These are phyloP conservation scores for Monomorium pharaonis DNA, from an alignment of 1,140 invertebrate genomes.

Conservation along the genomic window DNA sequence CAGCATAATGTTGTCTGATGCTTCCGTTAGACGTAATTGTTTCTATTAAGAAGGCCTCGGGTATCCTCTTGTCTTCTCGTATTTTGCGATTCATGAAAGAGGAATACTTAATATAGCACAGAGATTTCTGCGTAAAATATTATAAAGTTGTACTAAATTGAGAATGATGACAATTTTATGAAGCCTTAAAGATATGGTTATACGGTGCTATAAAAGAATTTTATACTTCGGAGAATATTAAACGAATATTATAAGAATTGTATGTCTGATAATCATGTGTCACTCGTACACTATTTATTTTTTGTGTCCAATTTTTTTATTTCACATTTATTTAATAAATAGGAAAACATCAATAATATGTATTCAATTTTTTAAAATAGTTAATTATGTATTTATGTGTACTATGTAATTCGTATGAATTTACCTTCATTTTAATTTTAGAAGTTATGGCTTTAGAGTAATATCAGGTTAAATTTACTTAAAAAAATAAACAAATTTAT, in stretches of 20 bases:
- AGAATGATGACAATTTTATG: constrained; percentile 12
- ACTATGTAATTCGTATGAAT: not conserved
- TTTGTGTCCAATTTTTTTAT: too few relatives aligned
- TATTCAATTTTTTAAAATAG: not conserved
- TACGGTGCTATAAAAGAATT: not conserved
- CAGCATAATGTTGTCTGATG: constrained; percentile 63
- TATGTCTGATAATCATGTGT: not conserved
- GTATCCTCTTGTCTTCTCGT: not conserved
- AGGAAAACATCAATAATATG: not conserved
- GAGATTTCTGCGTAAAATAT: constrained; percentile 7
- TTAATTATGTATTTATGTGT: not conserved
- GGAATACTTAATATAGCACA: not conserved
- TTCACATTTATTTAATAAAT: not conserved
- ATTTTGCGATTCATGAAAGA: not conserved
- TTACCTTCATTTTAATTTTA: not conserved
- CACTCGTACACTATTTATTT: too few relatives aligned
- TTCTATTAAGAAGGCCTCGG: constrained; percentile 47
- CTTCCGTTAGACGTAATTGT: constrained; percentile 54
- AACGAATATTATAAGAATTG: not conserved
- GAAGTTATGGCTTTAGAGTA: not conserved
- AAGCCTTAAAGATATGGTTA: not conserved
- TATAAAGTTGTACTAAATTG: not conserved
- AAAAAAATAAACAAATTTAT: not conserved
- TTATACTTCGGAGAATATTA: not conserved
- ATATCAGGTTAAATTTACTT: not conserved